Base-by-base conservation (phyloP, 2,797 vertebrate species). In the Balearica regulorum region DNA sequence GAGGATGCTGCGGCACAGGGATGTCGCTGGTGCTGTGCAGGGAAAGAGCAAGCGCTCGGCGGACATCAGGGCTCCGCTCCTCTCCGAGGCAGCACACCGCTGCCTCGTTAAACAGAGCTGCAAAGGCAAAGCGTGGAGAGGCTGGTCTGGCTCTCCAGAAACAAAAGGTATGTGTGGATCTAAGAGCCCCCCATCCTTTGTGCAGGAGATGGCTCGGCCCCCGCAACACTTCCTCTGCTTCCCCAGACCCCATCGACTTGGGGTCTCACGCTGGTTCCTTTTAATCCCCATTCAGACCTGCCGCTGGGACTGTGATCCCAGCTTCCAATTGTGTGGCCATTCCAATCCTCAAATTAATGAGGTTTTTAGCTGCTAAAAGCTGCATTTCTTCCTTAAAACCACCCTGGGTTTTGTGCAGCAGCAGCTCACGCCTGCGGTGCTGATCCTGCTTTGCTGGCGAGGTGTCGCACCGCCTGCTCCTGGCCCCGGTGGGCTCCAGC, bases 91-190 rank as follows among this genome's bases (percentile, higher is more conserved):
- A 20, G 29, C 13, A 41, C 20, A 3, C 16, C 3, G 11, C 12
- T 0, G 1, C 4, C 70, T 9, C 21, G 0, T 25, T 13, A 13
- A 18, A 25, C 6, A 2, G 16, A 39, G 57, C 49, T 10, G 9
- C 22, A 6, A 28, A 41, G 37, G 9, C 22, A 6, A 28, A 41
- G 37, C 5, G 1, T 5, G 8, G 77, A 15, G 48, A 28, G 54
- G 21, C 24, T 2, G 8, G 2, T 6, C 44, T 16, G 51, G 51
- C 15, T 75, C 41, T 31, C 55, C 41, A 49, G 35, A 33, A 55
- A 48, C 16, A 28, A 37, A 49, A 62, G 49, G 26, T 9, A 10
- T 0, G 10, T 20, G 65, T 1, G 3, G 61, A 14, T 31, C 14
- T 6, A 6, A 41, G 44, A 49, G 35, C 15, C 37, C 31, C 55